phyloP scores from a whole-genome alignment of 2,797 vertebrate genomes.

The Poeciliopsis presidionis region DNA sequence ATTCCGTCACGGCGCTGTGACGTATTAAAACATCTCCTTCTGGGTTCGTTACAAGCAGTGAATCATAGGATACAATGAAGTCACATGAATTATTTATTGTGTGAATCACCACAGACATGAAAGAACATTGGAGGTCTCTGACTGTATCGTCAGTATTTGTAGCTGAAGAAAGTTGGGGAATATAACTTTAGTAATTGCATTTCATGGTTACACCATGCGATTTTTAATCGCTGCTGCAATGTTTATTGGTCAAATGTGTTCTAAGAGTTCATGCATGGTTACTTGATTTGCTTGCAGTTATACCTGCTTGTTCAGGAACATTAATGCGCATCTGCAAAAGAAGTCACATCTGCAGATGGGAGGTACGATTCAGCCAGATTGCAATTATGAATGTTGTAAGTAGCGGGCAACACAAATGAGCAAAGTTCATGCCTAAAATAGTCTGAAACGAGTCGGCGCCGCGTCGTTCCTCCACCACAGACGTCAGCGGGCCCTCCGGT shows the following conservation, averaged over 20 bases:
- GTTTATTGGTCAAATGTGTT: too few species aligned
- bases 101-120: background rate
- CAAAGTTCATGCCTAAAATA: background rate
- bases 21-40: conserved; percentile 33
- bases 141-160: background rate
- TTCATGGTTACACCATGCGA: background rate
- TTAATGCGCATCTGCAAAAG: background rate
- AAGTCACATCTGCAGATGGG: background rate
- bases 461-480: background rate
- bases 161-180: background rate
- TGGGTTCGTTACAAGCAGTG: conserved; percentile 29
- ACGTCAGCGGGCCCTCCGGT: background rate
- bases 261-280: background rate
- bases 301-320: conserved; percentile 7
- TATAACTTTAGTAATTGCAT: background rate
- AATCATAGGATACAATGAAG: conserved; percentile 10
- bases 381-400: background rate
- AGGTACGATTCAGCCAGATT: conserved; percentile 2
- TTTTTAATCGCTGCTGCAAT: background rate
- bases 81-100: background rate
- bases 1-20: conserved; percentile 22
- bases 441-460: background rate
- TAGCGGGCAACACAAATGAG: background rate
- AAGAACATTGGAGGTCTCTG: background rate
- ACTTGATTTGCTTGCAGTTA: background rate